Evolutionary conservation across 2,888 invertebrate genomes (phyloP), one percentile per base, ranked within the genome.

Genomic region (Mayetiola destructor): DNA sequence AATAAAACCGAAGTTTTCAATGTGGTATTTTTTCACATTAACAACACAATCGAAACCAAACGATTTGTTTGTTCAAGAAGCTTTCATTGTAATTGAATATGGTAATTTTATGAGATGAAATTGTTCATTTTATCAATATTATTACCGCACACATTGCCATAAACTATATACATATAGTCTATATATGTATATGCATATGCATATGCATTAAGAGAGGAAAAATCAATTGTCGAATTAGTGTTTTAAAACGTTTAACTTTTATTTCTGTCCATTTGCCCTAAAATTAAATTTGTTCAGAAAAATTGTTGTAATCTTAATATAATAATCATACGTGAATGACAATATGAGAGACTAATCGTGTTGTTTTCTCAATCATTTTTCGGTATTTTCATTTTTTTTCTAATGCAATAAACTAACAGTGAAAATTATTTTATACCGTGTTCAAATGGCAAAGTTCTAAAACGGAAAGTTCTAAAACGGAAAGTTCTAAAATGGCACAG

Each of bases 31-130:
- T 32, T 32, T 10, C 32, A 9, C 32, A 32, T 9, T 32, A 32
- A 32, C 32, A 32, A 32, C 10, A 32, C 10, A 9, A 9, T 32
- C 32, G 10, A 32, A 32, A 32, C 10, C 10, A 32, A 32, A 9
- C 32, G 20, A 14, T 53, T 32, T 30, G 32, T 53, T 53, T 53
- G 32, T 16, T 30, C 29, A 32, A 53, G 35, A 35, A 54, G 21
- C 32, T 54, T 35, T 54, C 35, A 35, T 36, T 35, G 54, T 36
- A 54, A 54, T 54, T 54, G 35, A 54, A 20, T 54, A 54, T 54
- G 54, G 20, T 54, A 54, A 54, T 54, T 20, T 18, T 35, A 35
- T 32, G 32, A 36, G 35, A 20, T 54, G 54, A 23, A 48, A 14
- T n/a, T 48, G 23, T 10, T 48, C 16, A 20, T 18, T 39, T 18